phyloP scores from a whole-genome alignment of 2,888 invertebrate genomes.

The Melinaea marsaeus region DNA sequence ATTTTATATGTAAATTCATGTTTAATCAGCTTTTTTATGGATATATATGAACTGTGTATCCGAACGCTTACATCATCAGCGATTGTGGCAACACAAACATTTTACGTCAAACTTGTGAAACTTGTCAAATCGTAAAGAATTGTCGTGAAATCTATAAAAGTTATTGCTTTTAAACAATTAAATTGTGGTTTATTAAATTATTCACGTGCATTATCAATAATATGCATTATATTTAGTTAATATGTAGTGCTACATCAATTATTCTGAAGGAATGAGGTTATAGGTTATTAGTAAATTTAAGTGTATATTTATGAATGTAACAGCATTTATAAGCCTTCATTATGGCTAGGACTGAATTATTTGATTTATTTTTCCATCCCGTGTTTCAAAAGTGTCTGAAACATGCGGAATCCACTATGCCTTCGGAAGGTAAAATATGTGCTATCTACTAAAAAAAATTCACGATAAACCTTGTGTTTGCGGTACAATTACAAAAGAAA shows the following conservation, averaged over 20 bases:
- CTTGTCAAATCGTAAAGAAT: slow-evolving; percentile 53
- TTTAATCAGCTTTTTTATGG: neutral
- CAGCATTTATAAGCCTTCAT: slow-evolving; percentile 45
- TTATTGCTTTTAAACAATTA: slow-evolving; percentile 13
- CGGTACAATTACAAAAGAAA: slow-evolving; percentile 1
- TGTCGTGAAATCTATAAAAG: slow-evolving; percentile 25
- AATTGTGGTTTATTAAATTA: slow-evolving; percentile 34
- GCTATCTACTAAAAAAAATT: neutral
- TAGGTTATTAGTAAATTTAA: slow-evolving; percentile 53
- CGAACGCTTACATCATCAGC: slow-evolving; percentile 27
- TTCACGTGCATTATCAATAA: slow-evolving; percentile 32
- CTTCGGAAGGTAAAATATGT: slow-evolving; percentile 58
- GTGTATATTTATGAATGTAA: slow-evolving; percentile 54
- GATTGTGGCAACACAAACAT: slow-evolving; percentile 45
- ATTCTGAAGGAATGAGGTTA: slow-evolving; percentile 60
- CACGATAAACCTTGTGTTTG: neutral
- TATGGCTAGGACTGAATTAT: slow-evolving; percentile 74
- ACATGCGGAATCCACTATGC: slow-evolving; percentile 65
- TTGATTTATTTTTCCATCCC: slow-evolving; percentile 75
- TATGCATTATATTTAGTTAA: slow-evolving; percentile 21
- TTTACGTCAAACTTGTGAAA: slow-evolving; percentile 48
- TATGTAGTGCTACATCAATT: slow-evolving; percentile 41
- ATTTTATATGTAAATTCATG: neutral
- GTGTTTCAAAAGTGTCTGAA: slow-evolving; percentile 76
- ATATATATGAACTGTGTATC: slow-evolving; percentile 30